phyloP scores from a whole-genome alignment of 2,113 vertebrate genomes.

The Myrmophylax atrothorax region DNA sequence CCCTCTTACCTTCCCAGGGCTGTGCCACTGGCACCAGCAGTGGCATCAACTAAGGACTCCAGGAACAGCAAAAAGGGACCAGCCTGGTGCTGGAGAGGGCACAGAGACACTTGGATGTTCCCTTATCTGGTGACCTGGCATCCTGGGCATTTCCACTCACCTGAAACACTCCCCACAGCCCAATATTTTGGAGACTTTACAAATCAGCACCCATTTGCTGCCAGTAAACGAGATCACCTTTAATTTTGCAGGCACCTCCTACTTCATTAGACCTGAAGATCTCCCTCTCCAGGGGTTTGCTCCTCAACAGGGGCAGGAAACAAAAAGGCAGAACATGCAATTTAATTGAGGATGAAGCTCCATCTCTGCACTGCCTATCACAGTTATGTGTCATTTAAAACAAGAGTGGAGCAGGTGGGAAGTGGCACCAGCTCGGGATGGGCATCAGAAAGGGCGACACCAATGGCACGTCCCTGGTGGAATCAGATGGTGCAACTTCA shows the following conservation, averaged over 20 bases:
- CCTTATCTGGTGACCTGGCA: neutral
- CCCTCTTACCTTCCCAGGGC: neutral
- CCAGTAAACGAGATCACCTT: neutral
- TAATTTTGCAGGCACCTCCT: slow-evolving; percentile 1
- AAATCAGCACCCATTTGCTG: neutral
- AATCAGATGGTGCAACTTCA: neutral
- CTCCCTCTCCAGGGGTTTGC: neutral
- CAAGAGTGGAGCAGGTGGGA: slow-evolving; percentile 1
- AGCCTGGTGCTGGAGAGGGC: fast-evolving
- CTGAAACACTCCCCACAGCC: neutral
- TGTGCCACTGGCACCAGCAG: neutral
- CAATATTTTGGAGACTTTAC: neutral
- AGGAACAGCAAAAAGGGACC: neutral
- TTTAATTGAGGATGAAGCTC: neutral
- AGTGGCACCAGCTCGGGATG: neutral
- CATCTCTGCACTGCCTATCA: neutral
- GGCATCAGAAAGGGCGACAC: neutral
- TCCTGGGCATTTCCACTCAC: neutral
- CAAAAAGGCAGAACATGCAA: neutral
- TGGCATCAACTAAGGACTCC: neutral
- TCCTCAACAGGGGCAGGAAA: slow-evolving; percentile 5
- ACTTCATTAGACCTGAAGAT: neutral
- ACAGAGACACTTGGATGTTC: neutral
- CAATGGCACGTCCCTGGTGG: neutral
- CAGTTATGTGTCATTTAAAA: neutral